Base-by-base conservation (phyloP, 2,113 vertebrate genomes). In the Notarius lentiginosus region DNA sequence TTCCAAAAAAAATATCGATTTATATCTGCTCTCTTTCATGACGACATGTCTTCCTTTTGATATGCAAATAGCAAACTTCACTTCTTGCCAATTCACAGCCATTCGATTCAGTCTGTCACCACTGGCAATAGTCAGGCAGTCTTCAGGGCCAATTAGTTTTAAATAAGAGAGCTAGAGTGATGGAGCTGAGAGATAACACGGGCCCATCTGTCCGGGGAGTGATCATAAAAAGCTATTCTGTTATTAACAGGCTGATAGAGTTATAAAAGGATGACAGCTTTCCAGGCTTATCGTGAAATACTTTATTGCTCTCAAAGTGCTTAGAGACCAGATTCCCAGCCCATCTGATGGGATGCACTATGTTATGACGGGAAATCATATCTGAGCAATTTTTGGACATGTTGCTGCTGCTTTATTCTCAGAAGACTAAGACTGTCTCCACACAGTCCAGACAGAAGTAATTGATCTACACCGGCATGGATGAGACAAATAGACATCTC, bases 91-190 rank as follows among this genome's bases (percentile, higher is more conserved):
- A 41, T 87, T 87, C 27, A 87, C 56, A 83, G 81, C 47, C 58
- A 84, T 66, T 87, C n/a, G 68, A 84, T 18, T 83, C 27, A 84
- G 68, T 83, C 70, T 68, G 68, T 77, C 47, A 27, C 85, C 58
- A 27, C 91, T 91, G 90, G 88, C 56, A 89, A 89, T 86, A 84
- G 53, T 81, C 58, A 88, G 81, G 30, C 75, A 56, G 75, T 86
- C 30, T 82, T 61, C 65, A 87, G 72, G 70, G 82, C 86, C 72
- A 84, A 84, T 87, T 83, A 83, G 73, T 87, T 66, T 87, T 58
- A 79, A 84, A 79, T 63, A 77, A 83, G 81, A 41, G 49, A 15
- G 22, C 17, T 65, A 72, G 53, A 87, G 68, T 76, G 86, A 76
- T 76, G 4, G 85, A 76, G 86, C 80, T 83, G 41, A 56, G 70